Evolutionary conservation across 2,888 invertebrate genomes (phyloP).

Genomic region (Parnassius smintheus): DNA sequence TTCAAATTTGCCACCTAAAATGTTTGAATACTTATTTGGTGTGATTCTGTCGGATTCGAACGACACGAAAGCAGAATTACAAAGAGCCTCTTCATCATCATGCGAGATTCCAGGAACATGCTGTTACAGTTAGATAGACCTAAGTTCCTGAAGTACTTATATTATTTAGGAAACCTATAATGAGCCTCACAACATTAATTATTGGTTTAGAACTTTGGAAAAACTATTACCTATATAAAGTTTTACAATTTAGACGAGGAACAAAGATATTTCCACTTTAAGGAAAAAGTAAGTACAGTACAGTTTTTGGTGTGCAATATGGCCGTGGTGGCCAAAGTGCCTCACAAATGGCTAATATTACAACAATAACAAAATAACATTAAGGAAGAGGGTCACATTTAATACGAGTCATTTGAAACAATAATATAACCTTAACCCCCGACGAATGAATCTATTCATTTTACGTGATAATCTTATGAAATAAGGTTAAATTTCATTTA

Average conservation of each 20-base stretch:
- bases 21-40: background rate
- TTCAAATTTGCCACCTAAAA: background rate
- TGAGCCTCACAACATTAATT: background rate
- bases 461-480: no score
- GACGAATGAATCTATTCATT: conserved; percentile 13
- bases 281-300: no score
- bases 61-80: conserved; percentile 19
- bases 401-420: conserved; percentile 6
- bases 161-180: background rate
- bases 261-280: no score
- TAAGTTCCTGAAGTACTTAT: conserved; percentile 7
- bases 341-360: conserved; percentile 9
- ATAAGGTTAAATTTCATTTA: no score
- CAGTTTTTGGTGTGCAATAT: conserved; percentile 7
- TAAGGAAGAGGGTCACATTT: conserved; percentile 13
- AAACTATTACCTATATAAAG: no score
- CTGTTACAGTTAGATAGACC: conserved; percentile 6
- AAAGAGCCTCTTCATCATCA: conserved; percentile 19
- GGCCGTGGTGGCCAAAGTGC: background rate
- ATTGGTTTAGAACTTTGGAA: no score
- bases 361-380: conserved; percentile 16
- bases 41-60: conserved; percentile 22
- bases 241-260: no score
- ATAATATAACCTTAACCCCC: conserved; percentile 14
- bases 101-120: conserved; percentile 23